Percentiles rank a stretch among this genome's conserved stretches.
Evolutionary conservation across 1,140 invertebrate species (phyloP).

Genomic region (Bemisia tabaci): DNA sequence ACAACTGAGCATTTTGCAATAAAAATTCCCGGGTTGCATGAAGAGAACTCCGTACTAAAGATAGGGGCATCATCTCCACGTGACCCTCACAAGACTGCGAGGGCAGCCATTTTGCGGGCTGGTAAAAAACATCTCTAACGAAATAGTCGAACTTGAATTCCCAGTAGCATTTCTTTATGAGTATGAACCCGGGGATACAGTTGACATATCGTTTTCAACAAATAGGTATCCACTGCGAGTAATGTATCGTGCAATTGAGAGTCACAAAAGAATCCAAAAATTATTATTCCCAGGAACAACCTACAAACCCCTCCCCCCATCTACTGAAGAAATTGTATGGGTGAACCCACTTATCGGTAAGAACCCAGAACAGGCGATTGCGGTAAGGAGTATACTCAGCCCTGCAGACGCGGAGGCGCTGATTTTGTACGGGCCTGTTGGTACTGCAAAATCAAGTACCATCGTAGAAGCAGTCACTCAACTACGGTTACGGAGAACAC

Average conservation of each 20-base stretch:
- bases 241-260: background rate
- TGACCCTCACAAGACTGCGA: background rate
- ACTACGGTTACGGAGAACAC: background rate
- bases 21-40: background rate
- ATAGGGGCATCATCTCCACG: background rate
- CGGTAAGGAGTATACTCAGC: background rate
- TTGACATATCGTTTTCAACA: background rate
- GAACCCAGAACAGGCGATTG: background rate
- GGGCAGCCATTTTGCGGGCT: background rate
- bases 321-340: background rate
- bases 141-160: background rate
- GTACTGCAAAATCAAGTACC: background rate
- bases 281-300: background rate
- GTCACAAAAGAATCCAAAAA: background rate
- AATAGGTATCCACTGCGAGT: background rate
- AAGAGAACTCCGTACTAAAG: background rate
- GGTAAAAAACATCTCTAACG: background rate
- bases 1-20: background rate
- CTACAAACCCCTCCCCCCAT: no score
- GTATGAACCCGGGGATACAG: background rate
- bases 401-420: slow-evolving; percentile 42
- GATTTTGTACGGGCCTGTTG: slow-evolving; percentile 14
- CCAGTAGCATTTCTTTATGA: background rate
- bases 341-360: background rate
- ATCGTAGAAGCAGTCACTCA: background rate